phyloP scores from a whole-genome alignment of 2,888 invertebrate genomes.

The Coenonympha glycerion region DNA sequence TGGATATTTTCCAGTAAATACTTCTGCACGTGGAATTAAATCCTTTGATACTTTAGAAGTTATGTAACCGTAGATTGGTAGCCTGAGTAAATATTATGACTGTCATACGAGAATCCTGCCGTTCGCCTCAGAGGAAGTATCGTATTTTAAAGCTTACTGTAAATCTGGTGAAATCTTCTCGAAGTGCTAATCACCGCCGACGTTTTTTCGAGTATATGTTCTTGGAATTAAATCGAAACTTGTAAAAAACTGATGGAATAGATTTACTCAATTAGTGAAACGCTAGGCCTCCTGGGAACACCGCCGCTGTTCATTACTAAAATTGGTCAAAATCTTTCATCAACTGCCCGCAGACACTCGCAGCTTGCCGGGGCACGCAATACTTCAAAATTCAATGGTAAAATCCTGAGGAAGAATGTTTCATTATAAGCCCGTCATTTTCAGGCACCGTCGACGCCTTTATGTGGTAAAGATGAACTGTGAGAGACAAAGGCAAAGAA shows the following conservation, averaged over 20 bases:
- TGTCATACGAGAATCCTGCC: not conserved
- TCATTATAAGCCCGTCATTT: not conserved
- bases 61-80: not conserved
- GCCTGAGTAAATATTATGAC: not conserved
- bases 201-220: not conserved
- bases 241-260: not conserved
- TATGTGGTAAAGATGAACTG: not conserved
- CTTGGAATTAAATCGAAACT: not conserved
- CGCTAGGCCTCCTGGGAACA: not conserved
- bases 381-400: not conserved
- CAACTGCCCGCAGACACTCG: no score
- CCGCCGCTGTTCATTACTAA: not conserved
- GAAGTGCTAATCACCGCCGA: not conserved
- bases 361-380: not conserved
- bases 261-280: not conserved
- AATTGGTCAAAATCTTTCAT: slow-evolving; percentile 2
- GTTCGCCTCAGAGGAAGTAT: not conserved
- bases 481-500: not conserved
- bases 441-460: not conserved
- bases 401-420: not conserved
- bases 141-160: not conserved
- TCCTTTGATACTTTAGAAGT: not conserved
- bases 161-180: not conserved
- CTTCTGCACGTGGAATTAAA: not conserved
- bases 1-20: not conserved